Evolutionary conservation across 2,888 invertebrate species (phyloP).

Genomic region (Prionchulus punctatus): DNA sequence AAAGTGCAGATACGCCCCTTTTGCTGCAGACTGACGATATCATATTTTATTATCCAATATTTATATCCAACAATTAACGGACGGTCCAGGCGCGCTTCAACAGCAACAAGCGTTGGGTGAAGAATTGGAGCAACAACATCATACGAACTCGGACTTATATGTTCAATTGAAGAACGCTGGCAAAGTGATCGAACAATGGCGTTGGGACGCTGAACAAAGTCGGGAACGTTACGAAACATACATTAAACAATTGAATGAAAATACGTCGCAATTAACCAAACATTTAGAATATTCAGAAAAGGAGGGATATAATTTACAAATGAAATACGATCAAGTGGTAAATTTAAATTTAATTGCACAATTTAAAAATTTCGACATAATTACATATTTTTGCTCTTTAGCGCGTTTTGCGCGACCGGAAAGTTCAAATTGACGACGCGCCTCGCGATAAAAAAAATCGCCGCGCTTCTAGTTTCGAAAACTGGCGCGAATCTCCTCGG

Average conservation of each 20-base stretch:
- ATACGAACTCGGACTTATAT: background rate
- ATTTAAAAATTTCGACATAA: no score
- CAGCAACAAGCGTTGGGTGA: background rate
- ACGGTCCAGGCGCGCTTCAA: background rate
- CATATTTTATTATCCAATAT: no score
- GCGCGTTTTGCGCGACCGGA: no score
- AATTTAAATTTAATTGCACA: no score
- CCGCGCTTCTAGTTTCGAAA: no score
- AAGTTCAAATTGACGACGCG: no score
- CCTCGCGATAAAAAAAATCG: no score
- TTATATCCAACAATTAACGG: background rate
- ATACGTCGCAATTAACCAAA: background rate
- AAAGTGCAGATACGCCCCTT: no score
- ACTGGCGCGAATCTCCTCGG: no score
- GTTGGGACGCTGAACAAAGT: constrained; percentile 23
- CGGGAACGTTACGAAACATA: constrained; percentile 64
- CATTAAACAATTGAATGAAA: constrained; percentile 54
- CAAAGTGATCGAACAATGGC: constrained; percentile 4
- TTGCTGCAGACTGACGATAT: no score
- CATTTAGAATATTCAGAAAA: background rate
- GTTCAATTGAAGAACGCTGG: background rate
- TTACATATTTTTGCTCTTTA: no score
- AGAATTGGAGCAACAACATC: background rate
- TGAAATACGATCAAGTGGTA: background rate
- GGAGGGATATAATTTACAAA: background rate